Evolutionary conservation across 2,113 vertebrate species (phyloP), one percentile per base, ranked within the genome.

Genomic region (Rynchops niger): DNA sequence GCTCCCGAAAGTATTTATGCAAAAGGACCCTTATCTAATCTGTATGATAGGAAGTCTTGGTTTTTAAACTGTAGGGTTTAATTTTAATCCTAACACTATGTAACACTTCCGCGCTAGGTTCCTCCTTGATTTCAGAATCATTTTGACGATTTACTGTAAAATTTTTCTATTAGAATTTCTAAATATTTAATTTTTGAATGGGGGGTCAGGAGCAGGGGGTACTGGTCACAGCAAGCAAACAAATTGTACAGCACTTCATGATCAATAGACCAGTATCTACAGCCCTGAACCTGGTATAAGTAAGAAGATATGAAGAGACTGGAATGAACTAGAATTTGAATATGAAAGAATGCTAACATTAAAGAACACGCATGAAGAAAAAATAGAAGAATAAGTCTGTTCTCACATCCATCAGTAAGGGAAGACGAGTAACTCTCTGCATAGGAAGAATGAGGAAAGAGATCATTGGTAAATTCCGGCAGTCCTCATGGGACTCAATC

Each of bases 361-460:
- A n/a, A 1, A 50, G 29, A 45, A 52, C 14, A 43, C 1, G 43
- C 30, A 42, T 49, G 69, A 15, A 20, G 81, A n/a, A 9, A 49
- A 42, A 84, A 38, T 0, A 86, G 38, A 58, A 58, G 32, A 67
- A 15, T 1, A 36, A 72, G 38, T 47, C 4, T 86, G 22, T 23
- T 61, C 99, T 99, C 98, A 99, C 99, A 74, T 99, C 99, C 99
- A 99, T 99, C 74, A 99, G 98, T 29, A 99, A 93, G 25, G 99
- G 99, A 18, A 99, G 99, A 3, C 99, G 99, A 5, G 99, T 99
- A 88, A 99, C 99, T 36, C 99, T 99, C 98, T 99, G 99, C 99
- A 99, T 99, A 88, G 99, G 99, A 34, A 99, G 99, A 73, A 99
- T 99, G 88, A 99, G 99, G 95, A 99, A 99, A 8, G 99, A 99